Evolutionary conservation across 2,113 vertebrate genomes (phyloP), one percentile per base, ranked within the genome.

Genomic region (Caloenas nicobarica): DNA sequence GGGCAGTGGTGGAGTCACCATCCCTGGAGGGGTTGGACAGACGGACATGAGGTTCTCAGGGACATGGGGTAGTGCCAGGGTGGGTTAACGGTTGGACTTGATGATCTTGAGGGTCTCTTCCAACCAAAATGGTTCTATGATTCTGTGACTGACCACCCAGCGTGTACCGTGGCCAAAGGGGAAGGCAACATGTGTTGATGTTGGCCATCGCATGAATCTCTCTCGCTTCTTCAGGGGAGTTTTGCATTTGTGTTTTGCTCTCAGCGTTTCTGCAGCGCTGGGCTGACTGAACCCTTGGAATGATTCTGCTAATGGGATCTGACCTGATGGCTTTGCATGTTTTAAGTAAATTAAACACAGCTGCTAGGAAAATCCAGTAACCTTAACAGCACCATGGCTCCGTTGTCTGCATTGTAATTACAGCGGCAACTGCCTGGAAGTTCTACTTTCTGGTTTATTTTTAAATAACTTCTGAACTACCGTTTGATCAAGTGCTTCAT

Each of bases 341-440:
- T 93, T 92, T 94, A 93, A 96, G 92, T 94, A 95, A 96, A 96
- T 97, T 95, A 96, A 96, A 95, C 95, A 86, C 96, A 96, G 95
- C 95, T 96, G 95, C 86, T 91, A 93, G 92, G 95, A 96, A 95
- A 96, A 95, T 94, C 81, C 88, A 91, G 90, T 90, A 96, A 95
- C 95, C 86, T 96, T 97, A 95, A 93, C 69, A 88, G 95, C 92
- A 90, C 93, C 86, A 81, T 23, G 19, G 86, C 93, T 96, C 72
- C 23, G 24, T 88, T 91, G 90, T 81, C 88, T 90, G 88, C 93
- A 91, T 96, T 90, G 93, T 97, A 96, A 96, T 97, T 96, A 95
- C 86, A 79, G 93, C 1, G 0, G 90, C 88, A 88, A 86, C 81
- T 12, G n/a, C 90, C 24, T 87, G 82, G 48, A 91, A 95, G 80